Percentiles rank a stretch among this genome's conserved stretches.
Evolutionary conservation across 2,113 vertebrate species (phyloP).

Genomic region (Oxyruncus cristatus): DNA sequence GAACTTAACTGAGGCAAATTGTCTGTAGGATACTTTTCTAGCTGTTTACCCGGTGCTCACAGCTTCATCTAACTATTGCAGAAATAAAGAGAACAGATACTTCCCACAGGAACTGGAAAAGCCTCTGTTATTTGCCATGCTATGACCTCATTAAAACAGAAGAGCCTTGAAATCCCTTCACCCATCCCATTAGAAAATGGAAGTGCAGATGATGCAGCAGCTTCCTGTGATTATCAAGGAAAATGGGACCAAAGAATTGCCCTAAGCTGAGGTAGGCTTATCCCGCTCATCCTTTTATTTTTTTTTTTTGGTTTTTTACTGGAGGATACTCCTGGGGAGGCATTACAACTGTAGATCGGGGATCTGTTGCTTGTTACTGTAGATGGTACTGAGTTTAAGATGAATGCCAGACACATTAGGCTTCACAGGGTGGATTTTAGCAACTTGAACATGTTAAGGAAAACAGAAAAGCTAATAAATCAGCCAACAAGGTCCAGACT

Average conservation of each 20-base stretch:
- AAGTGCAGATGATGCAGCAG: neutral
- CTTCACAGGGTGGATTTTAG: neutral
- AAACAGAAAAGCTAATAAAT: slow-evolving; percentile 36
- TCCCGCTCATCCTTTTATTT: accelerated
- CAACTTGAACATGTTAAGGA: slow-evolving; percentile 28
- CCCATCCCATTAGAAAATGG: neutral
- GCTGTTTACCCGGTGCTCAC: neutral
- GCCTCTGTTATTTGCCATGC: neutral
- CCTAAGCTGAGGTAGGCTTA: neutral
- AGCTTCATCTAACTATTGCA: neutral
- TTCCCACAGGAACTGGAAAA: neutral
- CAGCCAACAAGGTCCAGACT: neutral
- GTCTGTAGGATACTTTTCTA: neutral
- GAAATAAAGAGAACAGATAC: neutral
- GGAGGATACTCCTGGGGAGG: neutral
- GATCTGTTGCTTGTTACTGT: neutral
- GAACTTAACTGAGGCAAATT: neutral
- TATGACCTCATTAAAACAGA: neutral
- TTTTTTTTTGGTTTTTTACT: neutral
- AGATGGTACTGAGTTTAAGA: slow-evolving; percentile 1
- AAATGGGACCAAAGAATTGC: neutral
- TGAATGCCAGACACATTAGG: slow-evolving; percentile 11
- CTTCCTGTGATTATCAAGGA: neutral
- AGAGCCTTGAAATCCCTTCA: neutral
- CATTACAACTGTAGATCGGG: neutral